Conservation (phyloP, 1,140 invertebrate genomes). For the Brachionus manjavacas region DNA sequence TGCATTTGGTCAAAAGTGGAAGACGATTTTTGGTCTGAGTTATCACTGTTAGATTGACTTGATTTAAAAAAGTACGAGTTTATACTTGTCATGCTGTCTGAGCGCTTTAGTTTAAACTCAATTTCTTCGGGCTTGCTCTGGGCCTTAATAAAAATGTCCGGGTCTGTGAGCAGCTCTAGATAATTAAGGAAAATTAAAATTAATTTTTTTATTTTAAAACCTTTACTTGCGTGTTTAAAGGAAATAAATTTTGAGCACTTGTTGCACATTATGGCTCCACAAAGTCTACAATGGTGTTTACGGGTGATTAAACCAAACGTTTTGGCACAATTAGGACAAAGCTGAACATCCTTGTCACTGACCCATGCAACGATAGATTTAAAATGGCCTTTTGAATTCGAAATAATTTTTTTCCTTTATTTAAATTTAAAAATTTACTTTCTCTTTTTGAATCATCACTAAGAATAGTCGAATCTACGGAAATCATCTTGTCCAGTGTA, state of each 20-base stretch:
- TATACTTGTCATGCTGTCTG: conserved; percentile 55
- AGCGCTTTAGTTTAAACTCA: conserved; percentile 50
- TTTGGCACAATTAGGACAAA: conserved; percentile 84
- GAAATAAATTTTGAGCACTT: conserved; percentile 83
- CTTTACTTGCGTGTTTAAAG: conserved; percentile 74
- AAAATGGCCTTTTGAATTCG: conserved; percentile 63
- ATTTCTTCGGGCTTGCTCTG: conserved; percentile 57
- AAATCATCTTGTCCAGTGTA: conserved; percentile 80
- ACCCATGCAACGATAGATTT: conserved; percentile 82
- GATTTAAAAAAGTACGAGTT: conserved; percentile 40
- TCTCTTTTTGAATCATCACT: conserved; percentile 29
- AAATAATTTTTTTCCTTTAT: conserved; percentile 63
- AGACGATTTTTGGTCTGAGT: neutral
- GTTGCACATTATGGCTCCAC: conserved; percentile 89
- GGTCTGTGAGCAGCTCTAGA: neutral
- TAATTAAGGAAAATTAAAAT: neutral
- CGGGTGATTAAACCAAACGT: conserved; percentile 78
- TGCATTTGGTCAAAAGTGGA: neutral
- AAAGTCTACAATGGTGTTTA: conserved; percentile 91
- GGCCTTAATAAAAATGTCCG: conserved; percentile 61
- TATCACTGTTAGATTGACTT: neutral
- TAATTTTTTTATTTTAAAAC: neutral
- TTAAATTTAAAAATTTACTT: conserved; percentile 66
- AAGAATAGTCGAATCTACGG: conserved; percentile 58
- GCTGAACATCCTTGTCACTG: conserved; percentile 77